phyloP scores from a whole-genome alignment of 2,113 vertebrate species.

The Aleadryas rufinucha region DNA sequence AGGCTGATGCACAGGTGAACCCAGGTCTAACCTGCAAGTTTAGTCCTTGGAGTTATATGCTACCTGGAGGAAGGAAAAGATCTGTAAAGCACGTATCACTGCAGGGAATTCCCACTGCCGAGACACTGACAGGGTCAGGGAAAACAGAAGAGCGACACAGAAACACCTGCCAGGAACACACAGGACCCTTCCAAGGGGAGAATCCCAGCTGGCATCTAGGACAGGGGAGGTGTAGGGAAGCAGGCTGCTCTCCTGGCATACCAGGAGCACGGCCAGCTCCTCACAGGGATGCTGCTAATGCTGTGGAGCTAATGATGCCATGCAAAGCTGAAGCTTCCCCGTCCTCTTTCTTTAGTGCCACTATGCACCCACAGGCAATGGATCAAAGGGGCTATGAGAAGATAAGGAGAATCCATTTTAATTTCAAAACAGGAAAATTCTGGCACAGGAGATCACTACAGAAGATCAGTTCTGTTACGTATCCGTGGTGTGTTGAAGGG shows the following conservation, averaged over 20 bases:
- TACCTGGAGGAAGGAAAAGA: background rate
- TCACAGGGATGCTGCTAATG: background rate
- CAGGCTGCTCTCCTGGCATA: background rate
- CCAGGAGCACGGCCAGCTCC: background rate
- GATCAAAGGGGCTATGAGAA: conserved; percentile 61
- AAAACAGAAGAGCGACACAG: background rate
- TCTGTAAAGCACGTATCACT: background rate
- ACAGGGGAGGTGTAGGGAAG: rapidly evolving
- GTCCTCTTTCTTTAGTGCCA: conserved; percentile 35
- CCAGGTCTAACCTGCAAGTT: background rate
- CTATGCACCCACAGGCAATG: conserved; percentile 45
- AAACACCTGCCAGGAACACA: background rate
- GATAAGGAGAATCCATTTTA: conserved; percentile 71
- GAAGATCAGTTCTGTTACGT: background rate
- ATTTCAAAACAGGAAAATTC: conserved; percentile 63
- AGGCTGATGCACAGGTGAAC: background rate
- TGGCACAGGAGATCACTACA: conserved; percentile 51
- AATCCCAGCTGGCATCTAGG: background rate
- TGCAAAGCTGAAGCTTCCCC: conserved; percentile 13
- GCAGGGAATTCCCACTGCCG: background rate
- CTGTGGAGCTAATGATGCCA: conserved; percentile 44
- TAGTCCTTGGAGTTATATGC: background rate
- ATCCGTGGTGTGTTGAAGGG: background rate
- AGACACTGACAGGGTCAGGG: background rate
- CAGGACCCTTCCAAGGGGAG: background rate